These are phyloP conservation scores for Hormaphis cornu DNA, from an alignment of 1,140 invertebrate species.

Conservation along the genomic window DNA sequence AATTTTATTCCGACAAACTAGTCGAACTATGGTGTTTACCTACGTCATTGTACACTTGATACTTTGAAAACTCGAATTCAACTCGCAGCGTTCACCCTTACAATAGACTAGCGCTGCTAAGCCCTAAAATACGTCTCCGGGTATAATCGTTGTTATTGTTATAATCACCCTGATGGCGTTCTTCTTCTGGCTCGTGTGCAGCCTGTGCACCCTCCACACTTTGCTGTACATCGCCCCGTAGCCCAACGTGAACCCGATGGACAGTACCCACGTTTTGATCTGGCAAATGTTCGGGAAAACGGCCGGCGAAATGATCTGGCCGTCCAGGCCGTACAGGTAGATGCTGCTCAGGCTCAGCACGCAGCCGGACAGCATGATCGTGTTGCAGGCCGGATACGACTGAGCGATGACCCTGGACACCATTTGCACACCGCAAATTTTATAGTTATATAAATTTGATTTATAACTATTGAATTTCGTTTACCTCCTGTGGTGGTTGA, in stretches of 20 bases:
- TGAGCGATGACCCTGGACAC: constrained; percentile 89
- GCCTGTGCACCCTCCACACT: constrained; percentile 94
- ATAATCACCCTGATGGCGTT: constrained; percentile 8
- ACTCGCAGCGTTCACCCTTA: too few species aligned
- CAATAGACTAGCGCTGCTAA: too few species aligned
- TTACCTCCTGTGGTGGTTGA: constrained; percentile 80
- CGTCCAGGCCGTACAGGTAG: constrained; percentile 81
- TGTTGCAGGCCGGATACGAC: constrained; percentile 95
- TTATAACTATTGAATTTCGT: constrained; percentile 5
- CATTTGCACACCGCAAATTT: too few species aligned
- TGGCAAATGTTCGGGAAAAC: constrained; percentile 66
- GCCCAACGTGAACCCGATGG: constrained; percentile 89
- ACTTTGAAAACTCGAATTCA: too few species aligned
- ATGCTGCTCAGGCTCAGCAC: constrained; percentile 85
- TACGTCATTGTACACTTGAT: too few species aligned
- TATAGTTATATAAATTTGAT: too few species aligned
- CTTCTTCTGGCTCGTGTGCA: constrained; percentile 75
- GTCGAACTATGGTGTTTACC: too few species aligned
- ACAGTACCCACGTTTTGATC: constrained; percentile 82
- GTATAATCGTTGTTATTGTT: too few species aligned
- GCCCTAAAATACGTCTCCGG: too few species aligned
- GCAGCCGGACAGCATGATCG: constrained; percentile 89
- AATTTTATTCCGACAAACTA: too few species aligned
- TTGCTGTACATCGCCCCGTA: constrained; percentile 99
- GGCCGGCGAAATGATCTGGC: constrained; percentile 67